Conservation (phyloP, 2,888 invertebrate species). For the Teleogryllus oceanicus region DNA sequence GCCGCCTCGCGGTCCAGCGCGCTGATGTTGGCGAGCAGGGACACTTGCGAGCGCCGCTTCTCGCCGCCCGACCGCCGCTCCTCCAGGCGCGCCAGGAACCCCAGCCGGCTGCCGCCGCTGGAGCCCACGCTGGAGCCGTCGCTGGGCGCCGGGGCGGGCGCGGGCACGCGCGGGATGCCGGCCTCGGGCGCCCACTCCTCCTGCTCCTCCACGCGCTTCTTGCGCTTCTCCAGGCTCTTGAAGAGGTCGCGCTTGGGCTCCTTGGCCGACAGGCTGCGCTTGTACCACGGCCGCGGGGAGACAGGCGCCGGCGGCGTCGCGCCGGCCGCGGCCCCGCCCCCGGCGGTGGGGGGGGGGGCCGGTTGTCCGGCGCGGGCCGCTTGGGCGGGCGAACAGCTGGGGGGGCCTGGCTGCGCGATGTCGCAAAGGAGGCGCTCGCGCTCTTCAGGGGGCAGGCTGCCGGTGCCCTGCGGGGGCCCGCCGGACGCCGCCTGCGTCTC, state of each 20-base stretch:
- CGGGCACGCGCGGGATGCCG: constrained; percentile 53
- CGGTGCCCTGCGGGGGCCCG: background rate
- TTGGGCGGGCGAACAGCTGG: too few species aligned
- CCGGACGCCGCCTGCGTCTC: background rate
- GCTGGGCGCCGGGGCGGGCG: background rate
- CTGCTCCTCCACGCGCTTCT: constrained; percentile 38
- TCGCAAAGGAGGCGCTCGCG: constrained; percentile 39
- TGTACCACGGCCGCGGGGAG: constrained; percentile 65
- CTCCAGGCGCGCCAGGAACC: constrained; percentile 35
- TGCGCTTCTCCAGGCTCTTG: constrained; percentile 37
- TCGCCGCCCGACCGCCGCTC: constrained; percentile 43
- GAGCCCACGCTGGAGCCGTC: constrained; percentile 30
- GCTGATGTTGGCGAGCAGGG: constrained; percentile 69
- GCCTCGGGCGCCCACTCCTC: constrained; percentile 52
- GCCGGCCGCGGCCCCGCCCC: constrained; percentile 18
- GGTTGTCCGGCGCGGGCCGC: constrained; percentile 33
- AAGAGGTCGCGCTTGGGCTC: constrained; percentile 39
- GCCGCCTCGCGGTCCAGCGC: constrained; percentile 75
- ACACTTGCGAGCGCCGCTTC: constrained; percentile 58
- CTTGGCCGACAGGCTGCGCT: constrained; percentile 49
- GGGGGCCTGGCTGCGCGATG: constrained; percentile 40
- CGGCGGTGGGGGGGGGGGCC: constrained; percentile 34
- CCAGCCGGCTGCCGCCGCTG: constrained; percentile 33
- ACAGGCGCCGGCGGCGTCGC: constrained; percentile 42
- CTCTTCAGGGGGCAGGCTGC: constrained; percentile 38